These are phyloP conservation scores for Orestias chungarensis DNA, from an alignment of 2,797 vertebrate genomes.

Conservation along the genomic window DNA sequence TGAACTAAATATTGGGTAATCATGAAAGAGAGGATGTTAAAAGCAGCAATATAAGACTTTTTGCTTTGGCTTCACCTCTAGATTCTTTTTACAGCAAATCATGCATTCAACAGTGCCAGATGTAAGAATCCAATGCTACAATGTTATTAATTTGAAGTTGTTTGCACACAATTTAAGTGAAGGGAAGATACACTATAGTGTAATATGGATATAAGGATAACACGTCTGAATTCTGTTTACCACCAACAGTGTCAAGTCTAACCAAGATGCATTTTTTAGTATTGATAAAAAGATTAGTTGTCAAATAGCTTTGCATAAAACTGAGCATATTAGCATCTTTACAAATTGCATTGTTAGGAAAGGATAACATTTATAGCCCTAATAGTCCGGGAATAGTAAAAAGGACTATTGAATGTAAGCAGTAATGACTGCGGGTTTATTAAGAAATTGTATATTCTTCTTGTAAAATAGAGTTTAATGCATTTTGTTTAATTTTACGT, in stretches of 20 bases:
- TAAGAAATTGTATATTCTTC: not conserved
- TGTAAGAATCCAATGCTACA: not conserved
- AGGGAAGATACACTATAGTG: not conserved
- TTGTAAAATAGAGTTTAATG: not conserved
- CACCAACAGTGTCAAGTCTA: not conserved
- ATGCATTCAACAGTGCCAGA: not conserved
- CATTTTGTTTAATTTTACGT: not conserved
- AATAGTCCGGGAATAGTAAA: not conserved
- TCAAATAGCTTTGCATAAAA: not conserved
- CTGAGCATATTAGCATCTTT: conserved; percentile 1
- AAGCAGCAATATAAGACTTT: not conserved
- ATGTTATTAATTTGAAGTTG: not conserved
- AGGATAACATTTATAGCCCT: not conserved
- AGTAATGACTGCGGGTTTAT: not conserved
- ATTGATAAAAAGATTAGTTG: conserved; percentile 1
- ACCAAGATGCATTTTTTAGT: not conserved
- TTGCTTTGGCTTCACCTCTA: not conserved
- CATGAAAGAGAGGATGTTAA: not conserved
- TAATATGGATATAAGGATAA: not conserved
- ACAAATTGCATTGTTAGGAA: not conserved
- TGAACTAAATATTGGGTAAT: not conserved
- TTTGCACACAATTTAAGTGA: not conserved
- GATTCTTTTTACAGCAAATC: not conserved
- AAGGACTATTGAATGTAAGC: not conserved
- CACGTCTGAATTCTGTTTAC: not conserved